Conservation (phyloP, 2,888 invertebrate genomes). For the Apodemia zela region DNA sequence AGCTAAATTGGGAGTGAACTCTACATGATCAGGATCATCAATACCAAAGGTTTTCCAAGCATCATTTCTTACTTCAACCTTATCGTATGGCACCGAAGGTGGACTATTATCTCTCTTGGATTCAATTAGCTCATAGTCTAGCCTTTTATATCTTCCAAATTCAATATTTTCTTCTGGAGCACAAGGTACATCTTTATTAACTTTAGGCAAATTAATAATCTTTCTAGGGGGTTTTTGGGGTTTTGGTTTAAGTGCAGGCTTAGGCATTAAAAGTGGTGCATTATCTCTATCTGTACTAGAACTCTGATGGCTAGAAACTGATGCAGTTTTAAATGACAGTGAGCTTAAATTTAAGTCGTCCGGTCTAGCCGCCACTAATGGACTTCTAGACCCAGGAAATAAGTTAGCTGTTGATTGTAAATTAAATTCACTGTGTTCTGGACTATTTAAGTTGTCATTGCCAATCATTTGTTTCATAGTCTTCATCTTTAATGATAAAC, state of each 20-base stretch:
- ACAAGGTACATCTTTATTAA: constrained; percentile 54
- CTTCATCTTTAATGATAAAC: constrained; percentile 91
- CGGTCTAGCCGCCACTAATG: constrained; percentile 83
- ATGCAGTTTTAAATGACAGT: constrained; percentile 66
- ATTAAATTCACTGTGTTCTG: constrained; percentile 86
- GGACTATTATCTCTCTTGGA: constrained; percentile 71
- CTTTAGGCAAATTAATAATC: constrained; percentile 68
- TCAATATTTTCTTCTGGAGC: constrained; percentile 68
- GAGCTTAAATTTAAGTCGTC: constrained; percentile 72
- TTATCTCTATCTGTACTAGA: constrained; percentile 60
- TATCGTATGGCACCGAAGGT: constrained; percentile 83
- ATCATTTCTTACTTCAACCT: constrained; percentile 87
- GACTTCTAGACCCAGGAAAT: constrained; percentile 91
- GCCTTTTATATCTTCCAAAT: constrained; percentile 74
- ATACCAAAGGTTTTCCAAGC: constrained; percentile 91
- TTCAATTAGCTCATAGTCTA: constrained; percentile 75
- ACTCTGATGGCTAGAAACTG: constrained; percentile 65
- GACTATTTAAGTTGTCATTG: constrained; percentile 82
- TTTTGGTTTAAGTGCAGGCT: constrained; percentile 82
- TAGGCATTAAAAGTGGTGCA: constrained; percentile 70
- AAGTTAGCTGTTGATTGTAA: constrained; percentile 88
- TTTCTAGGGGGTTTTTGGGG: constrained; percentile 83
- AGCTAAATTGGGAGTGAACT: constrained; percentile 73
- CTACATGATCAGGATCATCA: constrained; percentile 86
- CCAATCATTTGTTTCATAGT: constrained; percentile 91